Base-by-base conservation (phyloP, 2,113 vertebrate species). In the Saccopteryx leptura region DNA sequence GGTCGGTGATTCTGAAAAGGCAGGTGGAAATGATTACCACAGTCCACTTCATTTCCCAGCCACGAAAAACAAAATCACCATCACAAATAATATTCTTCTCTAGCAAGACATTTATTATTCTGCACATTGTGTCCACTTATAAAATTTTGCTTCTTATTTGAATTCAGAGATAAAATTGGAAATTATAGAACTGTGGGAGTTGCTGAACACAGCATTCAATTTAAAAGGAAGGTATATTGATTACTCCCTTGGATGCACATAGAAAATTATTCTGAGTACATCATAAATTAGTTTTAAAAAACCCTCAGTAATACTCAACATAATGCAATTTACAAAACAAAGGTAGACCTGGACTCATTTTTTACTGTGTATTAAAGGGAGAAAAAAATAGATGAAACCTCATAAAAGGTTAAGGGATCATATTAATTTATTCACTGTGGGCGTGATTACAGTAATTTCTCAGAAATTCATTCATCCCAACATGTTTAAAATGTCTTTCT, bases 131-230 rank as follows among this genome's bases (percentile, higher is more conserved):
- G 31, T 63, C 60, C 21, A 78, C 17, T 89, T 85, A 79, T 2
- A 50, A 31, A 26, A 87, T 68, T 87, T 91, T 94, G 48, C 23
- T 86, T 94, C 87, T 71, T 88, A 60, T 66, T 87, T 78, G 66
- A 95, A 90, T 94, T 95, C 68, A 78, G 71, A 96, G 52, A 94
- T 76, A 96, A 91, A 96, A 88, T 31, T 91, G 60, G 28, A 94
- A 96, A 95, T 83, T 86, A 94, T 4, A 93, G 31, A 72, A 83
- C 75, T 91, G 50, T 80, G 63, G 79, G 83, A 94, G 65, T 76
- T 88, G 8, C 72, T 85, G 66, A 93, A 88, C 48, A 89, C 13
- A 58, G 28, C 56, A 94, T 86, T 78, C 69, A 92, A 54, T 74
- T 87, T 90, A 50, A 89, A 81, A 94, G 39, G 33, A 90, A 31